Evolutionary conservation across 2,888 invertebrate species (phyloP).

Genomic region (Corbicula japonica): DNA sequence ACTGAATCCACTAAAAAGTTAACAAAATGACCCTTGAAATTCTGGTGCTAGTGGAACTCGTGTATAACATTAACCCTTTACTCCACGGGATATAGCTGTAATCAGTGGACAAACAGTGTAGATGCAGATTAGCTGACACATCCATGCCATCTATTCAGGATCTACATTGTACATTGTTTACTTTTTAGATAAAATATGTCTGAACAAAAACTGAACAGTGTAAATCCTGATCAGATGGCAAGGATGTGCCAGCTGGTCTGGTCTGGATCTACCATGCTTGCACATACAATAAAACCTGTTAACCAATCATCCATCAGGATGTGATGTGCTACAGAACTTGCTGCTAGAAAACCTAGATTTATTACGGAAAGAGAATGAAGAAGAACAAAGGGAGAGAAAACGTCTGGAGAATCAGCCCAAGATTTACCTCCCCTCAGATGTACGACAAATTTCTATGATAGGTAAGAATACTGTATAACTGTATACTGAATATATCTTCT

Average conservation of each 20-base stretch:
- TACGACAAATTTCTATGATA: constrained; percentile 1
- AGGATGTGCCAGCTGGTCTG: too few species aligned
- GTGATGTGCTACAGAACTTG: constrained; percentile 32
- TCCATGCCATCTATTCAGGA: neutral
- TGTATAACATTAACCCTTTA: too few species aligned
- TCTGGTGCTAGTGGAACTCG: too few species aligned
- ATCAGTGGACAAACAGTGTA: too few species aligned
- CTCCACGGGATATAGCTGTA: too few species aligned
- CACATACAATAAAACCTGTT: neutral
- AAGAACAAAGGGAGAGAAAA: constrained; percentile 1
- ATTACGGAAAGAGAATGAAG: constrained; percentile 28
- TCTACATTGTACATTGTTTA: neutral
- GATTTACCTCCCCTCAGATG: constrained; percentile 11
- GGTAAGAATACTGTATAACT: neutral
- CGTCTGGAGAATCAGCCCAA: constrained; percentile 43
- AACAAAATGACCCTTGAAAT: too few species aligned
- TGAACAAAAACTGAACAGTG: neutral
- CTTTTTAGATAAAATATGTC: neutral
- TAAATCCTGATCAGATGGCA: too few species aligned
- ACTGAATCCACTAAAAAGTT: too few species aligned
- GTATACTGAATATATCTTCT: too few species aligned
- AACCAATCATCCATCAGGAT: constrained; percentile 12
- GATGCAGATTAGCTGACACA: too few species aligned
- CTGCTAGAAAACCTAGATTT: constrained; percentile 6
- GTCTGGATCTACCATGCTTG: neutral